Percentiles rank a stretch among this genome's conserved stretches.
Conservation (phyloP, 2,797 vertebrate genomes). For the Cynopterus sphinx region DNA sequence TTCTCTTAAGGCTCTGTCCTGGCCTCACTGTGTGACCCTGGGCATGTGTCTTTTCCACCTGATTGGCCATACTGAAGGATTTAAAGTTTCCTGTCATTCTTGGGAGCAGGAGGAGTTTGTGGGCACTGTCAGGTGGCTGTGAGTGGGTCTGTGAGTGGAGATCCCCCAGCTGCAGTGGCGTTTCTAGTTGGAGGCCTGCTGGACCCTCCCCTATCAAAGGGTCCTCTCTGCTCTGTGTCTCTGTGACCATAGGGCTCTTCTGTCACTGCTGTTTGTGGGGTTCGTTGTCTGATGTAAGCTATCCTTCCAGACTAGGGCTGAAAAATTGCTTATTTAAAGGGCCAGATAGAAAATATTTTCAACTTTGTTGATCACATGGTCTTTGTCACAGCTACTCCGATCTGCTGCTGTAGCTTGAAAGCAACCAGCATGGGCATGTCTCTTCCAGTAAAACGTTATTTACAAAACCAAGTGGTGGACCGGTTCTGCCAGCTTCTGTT, state of each 20-base stretch:
- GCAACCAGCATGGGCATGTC: not conserved
- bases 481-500: not conserved
- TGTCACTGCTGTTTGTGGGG: not conserved
- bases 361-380: not conserved
- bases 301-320: not conserved
- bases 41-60: not conserved
- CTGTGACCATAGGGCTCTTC: not conserved
- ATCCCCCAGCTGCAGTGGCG: not conserved
- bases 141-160: not conserved
- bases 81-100: not conserved
- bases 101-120: not conserved
- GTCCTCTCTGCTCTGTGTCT: not conserved
- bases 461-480: not conserved
- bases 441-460: constrained; percentile 17
- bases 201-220: not conserved
- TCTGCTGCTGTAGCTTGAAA: not conserved
- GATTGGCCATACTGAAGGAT: not conserved
- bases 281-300: not conserved
- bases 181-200: not conserved
- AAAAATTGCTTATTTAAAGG: not conserved
- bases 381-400: not conserved
- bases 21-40: not conserved
- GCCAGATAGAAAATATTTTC: not conserved
- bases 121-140: not conserved
- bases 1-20: not conserved